Base-by-base conservation (phyloP, 2,113 vertebrate genomes). In the Eptesicus fuscus region DNA sequence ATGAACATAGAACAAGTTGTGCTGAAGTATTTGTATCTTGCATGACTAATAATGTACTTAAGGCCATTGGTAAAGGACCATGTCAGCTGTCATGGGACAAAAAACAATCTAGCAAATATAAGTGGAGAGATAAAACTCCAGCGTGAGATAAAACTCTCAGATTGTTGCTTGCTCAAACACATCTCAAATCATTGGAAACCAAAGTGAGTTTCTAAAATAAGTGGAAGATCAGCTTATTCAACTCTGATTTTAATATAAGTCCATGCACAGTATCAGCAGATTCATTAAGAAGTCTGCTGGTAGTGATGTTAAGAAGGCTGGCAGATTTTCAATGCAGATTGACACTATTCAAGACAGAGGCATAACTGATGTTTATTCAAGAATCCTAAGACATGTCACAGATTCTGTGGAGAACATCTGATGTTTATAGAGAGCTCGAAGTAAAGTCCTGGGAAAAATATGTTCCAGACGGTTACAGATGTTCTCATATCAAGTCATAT, bases 381-480 rank as follows among this genome's bases (percentile, higher is more conserved):
- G 96, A 95, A 96, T 97, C 65, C 85, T 92, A 95, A 96, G 94
- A 95, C 69, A 86, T 96, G 83, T 96, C 92, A 96, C 96, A 97
- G 96, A 96, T 95, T 97, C 93, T 93, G 77, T 61, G 78, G 84
- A 90, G 93, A 97, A 97, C 96, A 97, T 97, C 95, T 97, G 96
- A 97, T 96, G 95, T 93, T 86, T 97, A 83, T 96, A 92, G 91
- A 92, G 88, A 88, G 96, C 91, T 96, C 0, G 28, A 94, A 97
- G 95, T 95, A 88, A 96, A 97, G 88, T 96, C 96, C 95, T 97
- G 95, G 94, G 92, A 97, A 97, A 97, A 96, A 96, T 97, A 92
- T 95, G 96, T 96, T 97, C 96, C 95, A 97, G 92, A 96, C 76
- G 63, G 93, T 95, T 97, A 94, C 97, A 97, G 97, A 97, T 97